These are phyloP conservation scores for Caenorhabditis macrosperma DNA, from an alignment of 2,888 invertebrate genomes.

Conservation along the genomic window DNA sequence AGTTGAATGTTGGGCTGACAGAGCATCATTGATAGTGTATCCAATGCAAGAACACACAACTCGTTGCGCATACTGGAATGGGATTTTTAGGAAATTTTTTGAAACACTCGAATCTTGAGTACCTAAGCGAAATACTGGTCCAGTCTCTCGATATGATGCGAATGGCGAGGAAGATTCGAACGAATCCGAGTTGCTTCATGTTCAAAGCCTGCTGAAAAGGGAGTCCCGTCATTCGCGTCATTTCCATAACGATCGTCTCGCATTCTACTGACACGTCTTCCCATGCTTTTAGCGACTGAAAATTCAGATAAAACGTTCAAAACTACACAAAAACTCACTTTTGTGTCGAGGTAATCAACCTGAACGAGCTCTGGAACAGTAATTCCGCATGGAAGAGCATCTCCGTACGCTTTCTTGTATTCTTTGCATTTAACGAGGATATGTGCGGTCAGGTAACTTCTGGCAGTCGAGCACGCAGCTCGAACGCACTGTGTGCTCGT, in stretches of 20 bases:
- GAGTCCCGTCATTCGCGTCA: constrained; percentile 74
- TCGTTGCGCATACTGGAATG: constrained; percentile 26
- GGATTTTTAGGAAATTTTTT: neutral
- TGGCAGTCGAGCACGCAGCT: constrained; percentile 91
- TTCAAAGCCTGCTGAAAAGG: constrained; percentile 92
- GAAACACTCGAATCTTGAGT: neutral
- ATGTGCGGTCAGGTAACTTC: constrained; percentile 93
- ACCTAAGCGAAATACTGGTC: constrained; percentile 7
- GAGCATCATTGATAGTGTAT: constrained; percentile 18
- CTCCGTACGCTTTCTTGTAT: constrained; percentile 20
- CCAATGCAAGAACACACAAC: constrained; percentile 14
- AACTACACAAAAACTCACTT: constrained; percentile 32
- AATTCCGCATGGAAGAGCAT: constrained; percentile 5
- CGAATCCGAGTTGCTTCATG: constrained; percentile 89
- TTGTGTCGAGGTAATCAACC: constrained; percentile 36
- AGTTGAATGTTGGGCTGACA: constrained; percentile 23
- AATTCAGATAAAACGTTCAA: neutral
- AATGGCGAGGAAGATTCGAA: constrained; percentile 87
- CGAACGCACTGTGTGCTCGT: constrained; percentile 92
- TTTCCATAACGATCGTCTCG: constrained; percentile 88
- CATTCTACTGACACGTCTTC: constrained; percentile 92
- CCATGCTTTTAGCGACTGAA: constrained; percentile 83
- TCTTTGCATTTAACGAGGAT: constrained; percentile 87
- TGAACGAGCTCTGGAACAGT: constrained; percentile 33
- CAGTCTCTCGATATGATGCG: constrained; percentile 81